Base-by-base conservation (phyloP, 2,888 invertebrate species). In the Oscheius onirici region DNA sequence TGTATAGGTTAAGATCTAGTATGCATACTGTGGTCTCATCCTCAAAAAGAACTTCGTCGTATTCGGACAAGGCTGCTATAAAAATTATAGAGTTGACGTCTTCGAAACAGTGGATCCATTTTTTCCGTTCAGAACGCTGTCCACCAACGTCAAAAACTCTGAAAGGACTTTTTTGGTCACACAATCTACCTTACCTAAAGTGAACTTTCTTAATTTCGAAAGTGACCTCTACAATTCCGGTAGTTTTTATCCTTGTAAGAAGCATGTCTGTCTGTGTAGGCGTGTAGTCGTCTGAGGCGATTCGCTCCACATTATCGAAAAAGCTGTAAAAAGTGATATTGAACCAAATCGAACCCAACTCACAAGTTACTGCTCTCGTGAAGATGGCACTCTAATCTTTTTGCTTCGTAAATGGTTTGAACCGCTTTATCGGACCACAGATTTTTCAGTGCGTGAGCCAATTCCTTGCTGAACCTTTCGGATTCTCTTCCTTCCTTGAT, bases 1-100 rank as follows among this genome's bases (percentile, higher is more conserved):
- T 11, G 2, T n/a, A 17, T 10, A 3, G 2, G 15, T 24, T 24
- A 24, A 24, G 1, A 1, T 11, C 61, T 17, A n/a, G n/a, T n/a
- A n/a, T 44, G 43, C 11, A 91, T 90, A 97, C 97, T 93, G 97
- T 97, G 90, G 97, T 97, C 92, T 97, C 97, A 85, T 97, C 97
- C 92, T 99, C 97, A 91, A 97, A 97, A 89, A 99, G 92, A 91
- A 88, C 90, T 87, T 91, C 90, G 84, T 91, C 90, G 83, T 90
- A 91, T 88, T 91, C 91, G 91, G 96, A 96, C 91, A 99, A 93
- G 90, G 99, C 97, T 91, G 97, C 97, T 92, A 99, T 93, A 92
- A 99, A 99, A 92, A 99, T 99, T 91, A 99, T 97, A 6, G 86
- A 83, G 57, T 85, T 84, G 24, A 86, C 85, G 60, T 84, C 83